A percentile compares a stretch with the other conserved stretches of the same genome.
Evolutionary conservation across 2,113 vertebrate species (phyloP).

Genomic region (Cephalopterus ornatus): DNA sequence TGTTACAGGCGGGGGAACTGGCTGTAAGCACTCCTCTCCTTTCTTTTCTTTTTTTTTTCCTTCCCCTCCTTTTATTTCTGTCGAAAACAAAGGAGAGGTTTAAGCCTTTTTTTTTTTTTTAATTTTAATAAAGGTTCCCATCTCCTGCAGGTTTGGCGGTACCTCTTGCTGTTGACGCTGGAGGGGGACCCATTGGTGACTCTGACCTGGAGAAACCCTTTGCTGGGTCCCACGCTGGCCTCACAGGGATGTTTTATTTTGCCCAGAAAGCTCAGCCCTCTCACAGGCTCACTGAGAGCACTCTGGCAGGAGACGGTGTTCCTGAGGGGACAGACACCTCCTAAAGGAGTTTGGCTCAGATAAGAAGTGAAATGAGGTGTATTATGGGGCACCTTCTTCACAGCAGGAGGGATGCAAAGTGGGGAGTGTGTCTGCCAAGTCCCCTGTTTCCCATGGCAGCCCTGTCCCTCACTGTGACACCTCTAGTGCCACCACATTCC

Average conservation of each 20-base stretch:
- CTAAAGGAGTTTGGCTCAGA: not conserved
- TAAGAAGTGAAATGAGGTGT: not conserved
- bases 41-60: not conserved
- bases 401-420: not conserved
- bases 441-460: not conserved
- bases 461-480: rapidly evolving
- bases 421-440: rapidly evolving
- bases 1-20: conserved; percentile 60
- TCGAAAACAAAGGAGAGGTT: conserved; percentile 7
- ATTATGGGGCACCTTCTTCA: not conserved
- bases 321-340: not conserved
- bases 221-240: not conserved
- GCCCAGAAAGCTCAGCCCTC: not conserved
- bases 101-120: not conserved
- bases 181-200: not conserved
- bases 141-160: not conserved
- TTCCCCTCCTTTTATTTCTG: not conserved
- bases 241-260: not conserved
- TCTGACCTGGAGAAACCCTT: not conserved
- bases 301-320: not conserved
- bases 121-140: not conserved
- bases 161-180: not conserved
- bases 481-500: not conserved
- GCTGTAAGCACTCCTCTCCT: conserved; percentile 26
- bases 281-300: not conserved